Conservation (phyloP, 2,797 vertebrate genomes). For the Peromyscus aztecus region DNA sequence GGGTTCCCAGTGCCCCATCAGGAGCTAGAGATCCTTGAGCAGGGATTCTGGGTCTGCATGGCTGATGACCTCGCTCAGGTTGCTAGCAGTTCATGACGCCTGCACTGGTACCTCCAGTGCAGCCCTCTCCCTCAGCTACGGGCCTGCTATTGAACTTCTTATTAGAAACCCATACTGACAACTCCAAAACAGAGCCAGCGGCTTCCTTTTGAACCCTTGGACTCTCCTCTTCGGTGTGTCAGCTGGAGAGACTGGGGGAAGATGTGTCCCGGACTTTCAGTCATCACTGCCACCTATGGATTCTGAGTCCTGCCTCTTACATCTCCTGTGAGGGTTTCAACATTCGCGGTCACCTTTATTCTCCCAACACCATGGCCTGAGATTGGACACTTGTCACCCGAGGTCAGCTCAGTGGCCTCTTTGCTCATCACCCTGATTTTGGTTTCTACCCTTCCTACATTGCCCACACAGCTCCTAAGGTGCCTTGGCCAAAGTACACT, state of each 20-base stretch:
- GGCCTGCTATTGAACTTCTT: background rate
- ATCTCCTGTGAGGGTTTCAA: background rate
- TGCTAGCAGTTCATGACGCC: background rate
- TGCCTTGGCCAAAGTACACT: background rate
- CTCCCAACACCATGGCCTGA: background rate
- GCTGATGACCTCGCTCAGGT: background rate
- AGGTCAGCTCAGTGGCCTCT: background rate
- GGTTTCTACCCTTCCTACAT: background rate
- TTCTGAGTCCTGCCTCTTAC: background rate
- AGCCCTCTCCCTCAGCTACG: background rate
- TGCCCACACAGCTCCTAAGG: background rate
- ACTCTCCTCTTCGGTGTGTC: background rate
- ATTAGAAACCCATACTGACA: background rate
- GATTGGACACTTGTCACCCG: background rate
- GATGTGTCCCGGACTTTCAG: background rate
- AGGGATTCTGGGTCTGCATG: rapidly evolving
- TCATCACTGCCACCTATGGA: background rate
- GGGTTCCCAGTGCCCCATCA: rapidly evolving
- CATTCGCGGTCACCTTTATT: background rate
- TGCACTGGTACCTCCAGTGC: background rate
- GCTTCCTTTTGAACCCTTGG: background rate
- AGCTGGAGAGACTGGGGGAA: background rate
- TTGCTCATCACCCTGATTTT: background rate
- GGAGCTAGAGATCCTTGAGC: background rate
- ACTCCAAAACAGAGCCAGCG: background rate